Percentiles rank a stretch among this genome's conserved stretches.
These are phyloP conservation scores for Philypnodon macrostomus DNA, from an alignment of 2,797 vertebrate genomes.

Conservation along the genomic window DNA sequence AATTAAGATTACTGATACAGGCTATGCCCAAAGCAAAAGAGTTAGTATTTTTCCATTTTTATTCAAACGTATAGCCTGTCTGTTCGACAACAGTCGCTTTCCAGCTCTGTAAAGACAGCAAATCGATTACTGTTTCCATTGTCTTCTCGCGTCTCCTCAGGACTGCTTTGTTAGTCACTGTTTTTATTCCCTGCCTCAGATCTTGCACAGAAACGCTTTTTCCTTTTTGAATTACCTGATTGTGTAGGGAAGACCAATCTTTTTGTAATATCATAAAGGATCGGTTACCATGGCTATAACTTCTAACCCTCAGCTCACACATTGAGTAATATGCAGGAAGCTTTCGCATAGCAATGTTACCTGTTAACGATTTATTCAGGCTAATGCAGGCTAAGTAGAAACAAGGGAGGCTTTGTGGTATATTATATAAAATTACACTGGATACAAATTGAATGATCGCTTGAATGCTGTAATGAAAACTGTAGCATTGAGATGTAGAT, in stretches of 20 bases:
- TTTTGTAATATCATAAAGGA: conserved; percentile 53
- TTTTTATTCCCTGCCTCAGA: conserved; percentile 41
- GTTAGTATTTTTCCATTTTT: conserved; percentile 58
- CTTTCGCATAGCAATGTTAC: conserved; percentile 18
- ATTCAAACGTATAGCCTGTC: conserved; percentile 56
- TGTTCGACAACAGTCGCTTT: conserved; percentile 49
- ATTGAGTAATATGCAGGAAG: conserved; percentile 23
- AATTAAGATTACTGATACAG: conserved; percentile 68
- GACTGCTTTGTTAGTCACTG: conserved; percentile 48
- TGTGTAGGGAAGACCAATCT: conserved; percentile 52
- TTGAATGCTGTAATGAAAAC: conserved; percentile 15
- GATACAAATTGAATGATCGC: conserved; percentile 15
- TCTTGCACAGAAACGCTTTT: conserved; percentile 31
- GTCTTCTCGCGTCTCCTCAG: conserved; percentile 42
- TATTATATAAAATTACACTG: conserved; percentile 20
- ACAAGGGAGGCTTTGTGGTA: neutral
- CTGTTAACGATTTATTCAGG: conserved; percentile 14
- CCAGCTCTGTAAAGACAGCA: conserved; percentile 56
- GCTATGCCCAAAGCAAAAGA: conserved; percentile 39
- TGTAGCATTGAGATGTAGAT: conserved; percentile 18
- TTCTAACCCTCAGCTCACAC: conserved; percentile 45
- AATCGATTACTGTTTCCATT: conserved; percentile 65
- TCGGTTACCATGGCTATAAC: conserved; percentile 63
- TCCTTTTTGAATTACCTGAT: conserved; percentile 58
- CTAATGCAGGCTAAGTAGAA: conserved; percentile 16